These are phyloP conservation scores for Drosophila rubida DNA, from an alignment of 2,888 invertebrate species.

Conservation along the genomic window DNA sequence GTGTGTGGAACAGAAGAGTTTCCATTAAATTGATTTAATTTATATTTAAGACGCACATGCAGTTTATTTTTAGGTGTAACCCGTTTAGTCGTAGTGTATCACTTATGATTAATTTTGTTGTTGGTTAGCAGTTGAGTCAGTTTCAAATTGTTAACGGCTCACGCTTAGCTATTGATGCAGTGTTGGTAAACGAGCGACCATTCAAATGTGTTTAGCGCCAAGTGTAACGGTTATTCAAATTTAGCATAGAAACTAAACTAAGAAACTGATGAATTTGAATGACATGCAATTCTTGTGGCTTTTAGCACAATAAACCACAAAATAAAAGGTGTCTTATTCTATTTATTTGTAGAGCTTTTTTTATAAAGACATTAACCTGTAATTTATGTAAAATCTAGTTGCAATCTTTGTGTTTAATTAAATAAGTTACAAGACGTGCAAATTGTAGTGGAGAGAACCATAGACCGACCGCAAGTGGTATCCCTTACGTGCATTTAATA, in stretches of 20 bases:
- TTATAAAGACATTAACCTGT: background rate
- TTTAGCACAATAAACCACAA: background rate
- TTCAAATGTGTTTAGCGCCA: background rate
- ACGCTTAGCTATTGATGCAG: background rate
- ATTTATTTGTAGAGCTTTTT: background rate
- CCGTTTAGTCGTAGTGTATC: background rate
- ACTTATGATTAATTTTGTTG: background rate
- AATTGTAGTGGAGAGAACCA: background rate
- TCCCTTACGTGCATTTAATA: background rate
- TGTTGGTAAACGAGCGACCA: background rate
- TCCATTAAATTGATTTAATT: background rate
- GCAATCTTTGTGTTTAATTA: background rate
- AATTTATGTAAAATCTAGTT: background rate
- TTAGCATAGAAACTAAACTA: background rate
- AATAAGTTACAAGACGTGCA: background rate
- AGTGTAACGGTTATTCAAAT: background rate
- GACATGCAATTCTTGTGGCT: too few relatives aligned
- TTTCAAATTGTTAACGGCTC: background rate
- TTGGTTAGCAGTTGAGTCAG: background rate
- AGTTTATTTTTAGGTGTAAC: slow-evolving; percentile 1
- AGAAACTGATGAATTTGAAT: too few relatives aligned
- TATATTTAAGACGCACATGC: slow-evolving; percentile 7
- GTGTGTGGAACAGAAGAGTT: slow-evolving; percentile 1
- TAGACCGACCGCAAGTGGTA: background rate
- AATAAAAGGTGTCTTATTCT: background rate